Evolutionary conservation across 1,140 invertebrate genomes (phyloP), one percentile per base, ranked within the genome.

Genomic region (Drosophila sturtevanti): DNA sequence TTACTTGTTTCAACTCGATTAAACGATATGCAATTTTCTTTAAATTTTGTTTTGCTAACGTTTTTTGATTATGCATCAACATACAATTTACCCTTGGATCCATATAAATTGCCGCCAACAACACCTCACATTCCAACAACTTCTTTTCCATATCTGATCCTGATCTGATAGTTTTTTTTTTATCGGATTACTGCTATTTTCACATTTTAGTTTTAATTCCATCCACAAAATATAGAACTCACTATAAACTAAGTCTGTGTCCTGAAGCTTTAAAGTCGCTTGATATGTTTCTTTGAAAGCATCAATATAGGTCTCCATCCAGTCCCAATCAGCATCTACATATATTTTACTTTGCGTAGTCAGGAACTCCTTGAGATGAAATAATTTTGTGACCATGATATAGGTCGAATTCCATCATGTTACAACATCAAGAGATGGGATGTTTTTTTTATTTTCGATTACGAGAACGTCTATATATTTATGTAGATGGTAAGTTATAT

Each of bases 101-200:
- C 35, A 37, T n/a, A 37, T 37, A 37, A 37, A 65, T 51, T n/a
- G 68, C 62, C 22, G 61, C 18, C 52, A 71, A 55, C 11, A 71
- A 58, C 12, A 56, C 63, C 12, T 71, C 4, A 21, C 66, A 61
- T 41, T 71, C 56, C 10, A 66, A 37, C 37, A 71, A 61, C 11
- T 38, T 58, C 12, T 21, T 11, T 52, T 70, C 68, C 22, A 54
- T 54, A 10, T 35, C 0, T 35, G 59, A n/a, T 64, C 35, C 22
- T 59, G 22, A 38, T 12, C 22, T 24, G 22, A 24, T 24, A 2
- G 22, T 24, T 24, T 24, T 24, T 24, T n/a, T n/a, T 24, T 24
- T 24, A 3, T 24, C 2, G 4, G 22, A 24, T 24, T 24, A 4
- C 22, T 24, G 22, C 22, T 62, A 1, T 67, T 67, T 14, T 67